A percentile compares a stretch with the other conserved stretches of the same genome.
Evolutionary conservation across 1,140 invertebrate genomes (phyloP).

Genomic region (Drosophila ambigua): DNA sequence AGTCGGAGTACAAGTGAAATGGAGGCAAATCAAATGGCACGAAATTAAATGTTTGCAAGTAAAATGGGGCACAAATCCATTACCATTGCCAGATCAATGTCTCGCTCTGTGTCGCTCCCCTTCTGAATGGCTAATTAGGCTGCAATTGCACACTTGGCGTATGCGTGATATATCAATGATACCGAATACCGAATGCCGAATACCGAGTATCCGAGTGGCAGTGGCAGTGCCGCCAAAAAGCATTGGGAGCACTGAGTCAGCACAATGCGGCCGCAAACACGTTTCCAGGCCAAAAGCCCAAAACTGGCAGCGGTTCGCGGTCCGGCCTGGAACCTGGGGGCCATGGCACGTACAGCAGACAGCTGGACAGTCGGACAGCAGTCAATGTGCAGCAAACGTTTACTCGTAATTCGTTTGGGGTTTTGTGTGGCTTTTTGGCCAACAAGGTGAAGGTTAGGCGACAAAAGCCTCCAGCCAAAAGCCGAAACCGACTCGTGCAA

Average conservation of each 20-base stretch:
- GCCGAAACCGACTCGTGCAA: background rate
- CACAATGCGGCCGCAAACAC: slow-evolving; percentile 51
- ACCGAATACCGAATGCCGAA: slow-evolving; percentile 34
- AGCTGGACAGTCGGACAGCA: slow-evolving; percentile 9
- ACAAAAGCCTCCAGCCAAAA: slow-evolving; percentile 2
- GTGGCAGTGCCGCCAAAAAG: slow-evolving; percentile 18
- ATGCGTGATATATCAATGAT: slow-evolving; percentile 64
- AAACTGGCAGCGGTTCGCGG: slow-evolving; percentile 40
- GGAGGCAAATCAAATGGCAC: slow-evolving; percentile 11
- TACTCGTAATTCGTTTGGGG: slow-evolving; percentile 41
- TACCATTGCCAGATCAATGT: background rate
- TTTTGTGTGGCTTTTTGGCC: slow-evolving; percentile 45
- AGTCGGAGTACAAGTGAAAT: slow-evolving; percentile 14
- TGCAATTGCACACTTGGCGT: slow-evolving; percentile 58
- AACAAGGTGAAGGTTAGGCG: slow-evolving; percentile 72
- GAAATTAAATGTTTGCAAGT: background rate
- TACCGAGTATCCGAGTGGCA: too few species aligned
- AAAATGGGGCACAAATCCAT: background rate
- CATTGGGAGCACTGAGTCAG: slow-evolving; percentile 55
- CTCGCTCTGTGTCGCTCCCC: background rate
- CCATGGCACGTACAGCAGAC: slow-evolving; percentile 57
- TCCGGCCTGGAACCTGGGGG: slow-evolving; percentile 47
- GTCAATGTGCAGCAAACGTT: slow-evolving; percentile 30
- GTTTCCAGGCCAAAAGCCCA: slow-evolving; percentile 63
- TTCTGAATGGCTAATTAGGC: slow-evolving; percentile 56